Base-by-base conservation (phyloP, 2,113 vertebrate species). In the Nyctereutes procyonoides region DNA sequence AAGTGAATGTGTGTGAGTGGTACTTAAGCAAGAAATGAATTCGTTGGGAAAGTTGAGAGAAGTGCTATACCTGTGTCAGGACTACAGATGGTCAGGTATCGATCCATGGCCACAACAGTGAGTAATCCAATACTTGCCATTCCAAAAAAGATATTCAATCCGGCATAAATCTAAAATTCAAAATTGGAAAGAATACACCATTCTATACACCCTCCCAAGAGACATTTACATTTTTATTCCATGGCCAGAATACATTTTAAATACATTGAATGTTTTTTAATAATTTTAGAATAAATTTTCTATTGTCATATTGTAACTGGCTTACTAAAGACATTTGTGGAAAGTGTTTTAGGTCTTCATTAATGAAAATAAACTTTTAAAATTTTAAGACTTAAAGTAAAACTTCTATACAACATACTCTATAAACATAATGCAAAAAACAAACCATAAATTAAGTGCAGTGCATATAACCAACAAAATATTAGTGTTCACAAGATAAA, bases 101-200 rank as follows among this genome's bases (percentile, higher is more conserved):
- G 99, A 96, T 99, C 99, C 65, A 99, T 80, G 2, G 99, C 99
- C 92, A 99, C 99, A 60, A 99, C 99, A 3, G 99, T 99, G 95
- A 99, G 99, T 88, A 99, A 98, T 69, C 99, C 99, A 63, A 99
- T 99, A 96, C 99, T 99, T 0, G 99, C 99, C 99, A 99, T 99
- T 58, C 99, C 99, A 93, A 99, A 99, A 98, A 99, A 99, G 96
- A 99, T 99, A 98, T 99, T 99, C 93, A 99, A 98, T 80, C 99
- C 99, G 87, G 99, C 99, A 97, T 99, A 99, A 96, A 99, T 98
- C 99, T 99, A 98, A 93, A 99, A 98, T 90, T 19, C 55, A 97
- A 98, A 93, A 80, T 32, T 5, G 88, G 62, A 90, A 80, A 26
- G 10, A 76, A 90, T 12, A 67, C 24, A 80, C 28, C 65, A 82